Percentiles rank a stretch among this genome's conserved stretches.
phyloP scores from a whole-genome alignment of 2,113 vertebrate genomes.

The Leptobrachium ailaonicum region DNA sequence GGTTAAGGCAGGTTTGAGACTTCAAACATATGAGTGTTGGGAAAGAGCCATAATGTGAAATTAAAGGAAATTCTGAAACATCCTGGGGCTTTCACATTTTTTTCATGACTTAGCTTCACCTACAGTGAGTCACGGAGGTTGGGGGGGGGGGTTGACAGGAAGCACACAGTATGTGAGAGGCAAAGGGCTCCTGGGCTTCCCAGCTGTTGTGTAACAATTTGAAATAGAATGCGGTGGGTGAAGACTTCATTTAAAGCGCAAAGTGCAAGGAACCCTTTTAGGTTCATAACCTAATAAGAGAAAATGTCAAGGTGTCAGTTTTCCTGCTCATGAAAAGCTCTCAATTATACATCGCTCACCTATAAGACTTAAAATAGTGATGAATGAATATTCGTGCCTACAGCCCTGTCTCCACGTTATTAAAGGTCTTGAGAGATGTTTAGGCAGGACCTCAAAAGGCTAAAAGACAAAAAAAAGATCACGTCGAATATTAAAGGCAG shows the following conservation, averaged over 20 bases:
- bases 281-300: constrained; percentile 27
- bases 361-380: constrained; percentile 3
- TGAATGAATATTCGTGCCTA: constrained; percentile 32
- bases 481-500: too few species aligned
- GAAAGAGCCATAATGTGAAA: constrained; percentile 11
- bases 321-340: constrained; percentile 27
- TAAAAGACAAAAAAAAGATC: too few species aligned
- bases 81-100: constrained; percentile 28
- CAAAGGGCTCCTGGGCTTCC: constrained; percentile 23
- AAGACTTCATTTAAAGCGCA: neutral
- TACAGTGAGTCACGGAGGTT: constrained; percentile 18
- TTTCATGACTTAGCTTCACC: constrained; percentile 34
- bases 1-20: constrained; percentile 38
- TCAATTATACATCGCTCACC: neutral
- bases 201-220: constrained; percentile 34
- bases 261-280: constrained; percentile 5
- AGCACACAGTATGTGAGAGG: neutral
- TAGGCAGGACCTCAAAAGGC: too few species aligned
- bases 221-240: constrained; percentile 45
- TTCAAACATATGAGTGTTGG: constrained; percentile 16
- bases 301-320: constrained; percentile 27
- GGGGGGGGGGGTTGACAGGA: neutral
- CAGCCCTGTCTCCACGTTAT: neutral
- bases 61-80: constrained; percentile 18
- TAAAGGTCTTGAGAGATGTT: neutral